phyloP scores from a whole-genome alignment of 2,888 invertebrate species.

The Apocheima hispidaria region DNA sequence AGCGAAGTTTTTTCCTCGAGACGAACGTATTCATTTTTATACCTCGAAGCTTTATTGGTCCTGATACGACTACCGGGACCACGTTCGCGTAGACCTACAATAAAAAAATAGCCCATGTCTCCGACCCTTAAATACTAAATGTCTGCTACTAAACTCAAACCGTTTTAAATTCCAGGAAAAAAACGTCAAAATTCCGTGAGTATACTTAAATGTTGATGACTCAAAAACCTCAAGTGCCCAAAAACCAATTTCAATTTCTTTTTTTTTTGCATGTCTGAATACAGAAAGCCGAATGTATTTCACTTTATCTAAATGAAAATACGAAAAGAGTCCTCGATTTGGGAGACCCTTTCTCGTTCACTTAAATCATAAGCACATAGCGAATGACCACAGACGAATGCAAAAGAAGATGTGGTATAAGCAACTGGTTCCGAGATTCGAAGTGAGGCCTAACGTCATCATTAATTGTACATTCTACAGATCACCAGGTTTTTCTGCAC shows the following conservation, averaged over 20 bases:
- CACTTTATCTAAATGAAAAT: conserved; percentile 43
- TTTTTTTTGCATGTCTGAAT: conserved; percentile 37
- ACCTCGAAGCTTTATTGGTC: no score
- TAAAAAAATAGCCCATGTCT: no score
- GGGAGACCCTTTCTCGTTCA: conserved; percentile 29
- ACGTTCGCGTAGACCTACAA: no score
- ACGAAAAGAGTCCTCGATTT: conserved; percentile 27
- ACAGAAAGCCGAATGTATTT: conserved; percentile 38
- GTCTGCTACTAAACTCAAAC: no score
- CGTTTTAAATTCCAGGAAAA: no score
- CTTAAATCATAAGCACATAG: conserved; percentile 29
- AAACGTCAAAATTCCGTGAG: neutral
- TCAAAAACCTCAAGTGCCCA: conserved; percentile 16
- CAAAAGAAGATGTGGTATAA: neutral
- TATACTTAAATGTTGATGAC: conserved; percentile 2
- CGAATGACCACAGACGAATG: neutral
- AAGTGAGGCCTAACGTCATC: no score
- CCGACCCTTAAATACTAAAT: no score
- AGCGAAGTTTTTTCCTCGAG: no score
- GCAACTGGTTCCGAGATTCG: neutral
- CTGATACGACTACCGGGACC: no score
- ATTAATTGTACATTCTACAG: no score
- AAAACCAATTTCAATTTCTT: conserved; percentile 30
- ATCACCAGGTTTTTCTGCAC: no score
- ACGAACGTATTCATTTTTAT: no score